Percentiles rank a stretch among this genome's conserved stretches.
These are phyloP conservation scores for Sceloporus undulatus DNA, from an alignment of 2,113 vertebrate species.

Conservation along the genomic window DNA sequence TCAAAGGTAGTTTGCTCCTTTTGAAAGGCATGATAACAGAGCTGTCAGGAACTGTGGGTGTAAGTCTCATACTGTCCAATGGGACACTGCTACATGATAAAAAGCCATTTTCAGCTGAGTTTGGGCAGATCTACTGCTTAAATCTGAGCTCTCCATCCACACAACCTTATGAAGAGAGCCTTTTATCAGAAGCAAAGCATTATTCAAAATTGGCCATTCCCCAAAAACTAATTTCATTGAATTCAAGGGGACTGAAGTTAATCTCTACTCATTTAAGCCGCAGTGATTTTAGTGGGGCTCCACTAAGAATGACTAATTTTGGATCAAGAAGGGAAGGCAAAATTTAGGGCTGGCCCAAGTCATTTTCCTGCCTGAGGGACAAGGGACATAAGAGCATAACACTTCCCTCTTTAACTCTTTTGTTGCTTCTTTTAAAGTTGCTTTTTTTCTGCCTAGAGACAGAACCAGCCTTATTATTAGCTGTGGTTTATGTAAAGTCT, in stretches of 20 bases:
- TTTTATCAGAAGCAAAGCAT: conserved; percentile 20
- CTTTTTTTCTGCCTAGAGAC: too few species aligned
- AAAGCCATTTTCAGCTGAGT: accelerated
- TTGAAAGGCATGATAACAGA: not conserved
- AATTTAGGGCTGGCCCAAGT: not conserved
- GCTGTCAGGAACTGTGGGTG: not conserved
- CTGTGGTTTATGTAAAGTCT: not conserved
- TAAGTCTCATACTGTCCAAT: not conserved
- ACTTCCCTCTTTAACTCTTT: too few species aligned
- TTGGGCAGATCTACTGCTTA: not conserved
- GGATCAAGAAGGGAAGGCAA: not conserved
- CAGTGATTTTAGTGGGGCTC: not conserved
- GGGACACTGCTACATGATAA: too few species aligned
- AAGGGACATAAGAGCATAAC: not conserved
- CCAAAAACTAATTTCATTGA: not conserved
- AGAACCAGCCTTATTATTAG: not conserved
- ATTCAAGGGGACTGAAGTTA: not conserved
- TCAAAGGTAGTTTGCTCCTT: not conserved
- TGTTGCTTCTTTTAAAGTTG: too few species aligned
- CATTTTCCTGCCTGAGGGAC: not conserved
- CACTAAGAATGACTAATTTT: not conserved
- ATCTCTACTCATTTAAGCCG: not conserved
- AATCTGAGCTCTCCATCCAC: accelerated
- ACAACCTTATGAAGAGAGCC: conserved; percentile 33
- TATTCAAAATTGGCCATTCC: not conserved